Evolutionary conservation across 2,888 invertebrate genomes (phyloP), one percentile per base, ranked within the genome.

Genomic region (Criorhina ranunculi): DNA sequence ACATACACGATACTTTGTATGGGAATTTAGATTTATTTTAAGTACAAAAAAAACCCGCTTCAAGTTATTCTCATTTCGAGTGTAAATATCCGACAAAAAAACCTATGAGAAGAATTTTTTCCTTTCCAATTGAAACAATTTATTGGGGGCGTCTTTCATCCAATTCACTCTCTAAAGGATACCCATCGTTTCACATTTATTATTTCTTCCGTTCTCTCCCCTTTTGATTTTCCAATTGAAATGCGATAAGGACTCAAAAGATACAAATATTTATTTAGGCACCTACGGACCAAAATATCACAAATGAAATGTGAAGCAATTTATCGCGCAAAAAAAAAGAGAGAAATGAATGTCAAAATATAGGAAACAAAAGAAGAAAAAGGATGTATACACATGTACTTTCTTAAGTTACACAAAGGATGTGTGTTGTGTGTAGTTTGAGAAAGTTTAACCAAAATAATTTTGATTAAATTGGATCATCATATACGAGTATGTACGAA

Each of bases 251-350:
- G 51, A 40, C 59, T 59, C 37, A 29, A 49, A 59, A 37, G 49
- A 72, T 46, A 49, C 72, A 73, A 62, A 73, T 53, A 73, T 73
- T 73, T 73, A 73, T 73, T 51, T 44, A 62, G 72, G 72, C 72
- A 62, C 51, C 46, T 49, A 49, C 35, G 49, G 59, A 60, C 42
- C 29, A 49, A 59, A 57, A 69, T 69, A 44, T 17, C 29, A 15
- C 59, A 59, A 69, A 44, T 44, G 44, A 57, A 67, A 55, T 49
- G 69, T 55, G 42, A 55, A 57, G 31, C 53, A 53, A 53, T 53
- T 53, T 53, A 29, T 15, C 53, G 53, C 53, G 33, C 53, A 31
- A 53, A 12, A 31, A 53, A 12, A 24, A 24, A 8, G 12, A 53
- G 31, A 53, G 31, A 53, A 53, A 53, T 31, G 53, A 53, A 12